phyloP scores from a whole-genome alignment of 2,888 invertebrate genomes.

The Sturmia bella region DNA sequence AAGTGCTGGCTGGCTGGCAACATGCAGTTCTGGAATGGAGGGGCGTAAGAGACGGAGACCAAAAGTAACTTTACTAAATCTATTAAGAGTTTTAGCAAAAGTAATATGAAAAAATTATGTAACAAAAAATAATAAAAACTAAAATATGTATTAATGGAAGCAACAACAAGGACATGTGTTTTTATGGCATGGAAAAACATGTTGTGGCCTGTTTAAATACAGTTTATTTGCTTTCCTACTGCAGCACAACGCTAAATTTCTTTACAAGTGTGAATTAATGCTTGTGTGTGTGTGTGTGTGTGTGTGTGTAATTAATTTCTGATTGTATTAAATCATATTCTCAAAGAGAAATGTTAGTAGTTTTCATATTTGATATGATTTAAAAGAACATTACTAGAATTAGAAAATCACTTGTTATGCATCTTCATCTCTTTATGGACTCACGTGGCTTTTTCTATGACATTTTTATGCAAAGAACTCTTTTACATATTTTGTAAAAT shows the following conservation, averaged over 20 bases:
- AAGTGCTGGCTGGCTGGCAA: not conserved
- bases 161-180: slow-evolving; percentile 53
- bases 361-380: too few relatives aligned
- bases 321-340: not conserved
- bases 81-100: slow-evolving; percentile 34
- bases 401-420: too few relatives aligned
- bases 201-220: slow-evolving; percentile 52
- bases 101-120: not conserved
- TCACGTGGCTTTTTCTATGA: too few relatives aligned
- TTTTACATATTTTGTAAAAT: not conserved
- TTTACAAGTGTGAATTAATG: not conserved
- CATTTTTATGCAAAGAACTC: too few relatives aligned
- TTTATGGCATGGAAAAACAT: slow-evolving; percentile 46
- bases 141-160: slow-evolving; percentile 2
- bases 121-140: too few relatives aligned
- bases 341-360: slow-evolving; percentile 5
- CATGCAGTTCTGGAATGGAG: not conserved
- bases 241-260: too few relatives aligned
- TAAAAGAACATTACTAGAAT: too few relatives aligned
- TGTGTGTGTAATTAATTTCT: not conserved
- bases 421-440: too few relatives aligned
- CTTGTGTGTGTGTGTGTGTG: not conserved
- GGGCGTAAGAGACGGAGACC: not conserved
- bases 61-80: slow-evolving; percentile 33
- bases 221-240: slow-evolving; percentile 11